phyloP scores from a whole-genome alignment of 2,888 invertebrate species.

The Philonicus albiceps region DNA sequence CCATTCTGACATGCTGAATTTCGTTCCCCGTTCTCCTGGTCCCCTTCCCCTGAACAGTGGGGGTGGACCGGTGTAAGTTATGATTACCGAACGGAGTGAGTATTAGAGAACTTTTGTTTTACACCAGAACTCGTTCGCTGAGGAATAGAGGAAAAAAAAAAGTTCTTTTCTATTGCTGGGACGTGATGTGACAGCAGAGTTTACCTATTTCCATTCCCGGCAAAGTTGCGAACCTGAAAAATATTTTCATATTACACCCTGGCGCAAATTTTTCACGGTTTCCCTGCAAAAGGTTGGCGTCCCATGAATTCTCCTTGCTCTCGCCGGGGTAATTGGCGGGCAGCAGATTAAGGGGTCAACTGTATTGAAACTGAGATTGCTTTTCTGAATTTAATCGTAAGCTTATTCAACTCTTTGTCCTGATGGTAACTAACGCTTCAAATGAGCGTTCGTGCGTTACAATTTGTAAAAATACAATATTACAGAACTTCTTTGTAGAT shows the following conservation, averaged over 20 bases:
- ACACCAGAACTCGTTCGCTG: neutral
- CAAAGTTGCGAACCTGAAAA: constrained; percentile 13
- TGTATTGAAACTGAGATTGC: neutral
- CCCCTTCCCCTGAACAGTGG: neutral
- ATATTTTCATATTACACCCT: constrained; percentile 10
- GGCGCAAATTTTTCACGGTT: constrained; percentile 24
- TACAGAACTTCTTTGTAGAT: too few species aligned
- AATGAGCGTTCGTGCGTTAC: too few species aligned
- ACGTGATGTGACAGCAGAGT: constrained; percentile 48
- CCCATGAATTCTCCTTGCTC: neutral
- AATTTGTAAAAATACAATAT: too few species aligned
- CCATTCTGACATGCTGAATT: constrained; percentile 40
- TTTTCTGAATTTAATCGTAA: neutral
- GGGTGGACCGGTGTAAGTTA: constrained; percentile 26
- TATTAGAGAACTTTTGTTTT: constrained; percentile 38
- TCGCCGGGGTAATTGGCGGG: neutral
- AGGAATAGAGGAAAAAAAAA: constrained; percentile 43
- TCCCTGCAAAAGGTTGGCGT: neutral
- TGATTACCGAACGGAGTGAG: constrained; percentile 41
- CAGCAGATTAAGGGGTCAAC: neutral
- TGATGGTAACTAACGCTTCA: neutral
- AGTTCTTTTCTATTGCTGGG: constrained; percentile 46
- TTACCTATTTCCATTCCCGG: constrained; percentile 39
- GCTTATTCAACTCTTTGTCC: neutral
- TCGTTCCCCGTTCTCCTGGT: neutral